Percentiles rank a stretch among this genome's conserved stretches.
Conservation (phyloP, 1,140 invertebrate species). For the Neoseiulus cucumeris region DNA sequence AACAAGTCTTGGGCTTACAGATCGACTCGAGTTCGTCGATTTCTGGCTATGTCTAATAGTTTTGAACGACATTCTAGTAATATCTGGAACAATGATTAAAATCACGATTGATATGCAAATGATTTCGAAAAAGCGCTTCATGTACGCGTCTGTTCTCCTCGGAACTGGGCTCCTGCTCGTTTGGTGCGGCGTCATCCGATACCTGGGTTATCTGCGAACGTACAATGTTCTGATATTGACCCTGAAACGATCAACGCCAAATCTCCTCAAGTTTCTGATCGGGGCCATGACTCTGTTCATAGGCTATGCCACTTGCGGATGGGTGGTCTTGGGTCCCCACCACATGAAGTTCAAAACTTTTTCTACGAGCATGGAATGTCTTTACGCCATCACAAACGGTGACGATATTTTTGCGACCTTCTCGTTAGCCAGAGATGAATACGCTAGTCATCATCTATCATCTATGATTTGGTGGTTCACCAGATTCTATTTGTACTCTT, state of each 20-base stretch:
- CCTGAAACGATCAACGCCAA: neutral
- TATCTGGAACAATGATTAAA: neutral
- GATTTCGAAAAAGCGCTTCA: neutral
- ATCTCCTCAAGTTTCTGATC: slow-evolving; percentile 1
- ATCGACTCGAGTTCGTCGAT: neutral
- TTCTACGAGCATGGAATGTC: slow-evolving; percentile 26
- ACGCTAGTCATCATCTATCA: slow-evolving; percentile 14
- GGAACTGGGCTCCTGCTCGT: neutral
- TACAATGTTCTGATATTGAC: slow-evolving; percentile 1
- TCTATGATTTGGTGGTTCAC: slow-evolving; percentile 4
- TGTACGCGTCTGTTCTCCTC: neutral
- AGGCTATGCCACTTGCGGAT: slow-evolving; percentile 29
- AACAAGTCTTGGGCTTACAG: neutral
- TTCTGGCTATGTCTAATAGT: neutral
- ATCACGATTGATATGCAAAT: neutral
- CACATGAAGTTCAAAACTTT: slow-evolving; percentile 29
- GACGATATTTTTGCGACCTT: slow-evolving; percentile 31
- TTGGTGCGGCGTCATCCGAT: neutral
- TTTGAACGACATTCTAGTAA: neutral
- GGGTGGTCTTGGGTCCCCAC: slow-evolving; percentile 30
- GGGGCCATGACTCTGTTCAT: slow-evolving; percentile 25
- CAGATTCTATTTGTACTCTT: neutral
- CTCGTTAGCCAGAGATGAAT: slow-evolving; percentile 19
- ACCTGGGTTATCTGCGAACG: neutral
- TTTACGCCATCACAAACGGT: slow-evolving; percentile 29